Evolutionary conservation across 2,888 invertebrate genomes (phyloP).

Genomic region (Anodontia alba): DNA sequence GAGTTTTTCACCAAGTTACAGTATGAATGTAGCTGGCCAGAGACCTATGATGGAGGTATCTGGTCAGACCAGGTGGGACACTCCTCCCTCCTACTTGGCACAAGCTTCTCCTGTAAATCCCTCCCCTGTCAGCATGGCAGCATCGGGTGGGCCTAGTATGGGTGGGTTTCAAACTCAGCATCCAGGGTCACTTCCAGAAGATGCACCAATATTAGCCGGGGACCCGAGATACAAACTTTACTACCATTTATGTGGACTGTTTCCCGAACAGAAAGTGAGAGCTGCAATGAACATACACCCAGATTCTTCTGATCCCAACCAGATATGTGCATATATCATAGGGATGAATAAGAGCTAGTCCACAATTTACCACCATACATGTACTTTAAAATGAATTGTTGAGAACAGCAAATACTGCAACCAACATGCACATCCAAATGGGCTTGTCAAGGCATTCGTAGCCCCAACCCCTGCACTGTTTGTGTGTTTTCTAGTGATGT

Average conservation of each 20-base stretch:
- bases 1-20: constrained; percentile 1
- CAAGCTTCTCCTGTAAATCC: neutral
- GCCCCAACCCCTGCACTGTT: too few relatives aligned
- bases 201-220: constrained; percentile 62
- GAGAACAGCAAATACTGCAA: too few relatives aligned
- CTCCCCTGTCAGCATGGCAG: neutral
- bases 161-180: neutral
- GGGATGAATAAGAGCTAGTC: constrained; percentile 25
- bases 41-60: neutral
- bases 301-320: constrained; percentile 94
- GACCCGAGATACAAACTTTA: constrained; percentile 92
- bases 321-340: constrained; percentile 69
- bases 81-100: neutral
- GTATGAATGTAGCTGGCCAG: neutral
- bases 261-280: constrained; percentile 95
- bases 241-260: constrained; percentile 95
- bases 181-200: constrained; percentile 36
- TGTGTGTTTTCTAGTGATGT: too few relatives aligned
- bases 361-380: too few relatives aligned
- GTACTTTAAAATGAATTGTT: too few relatives aligned
- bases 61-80: neutral
- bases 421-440: too few relatives aligned
- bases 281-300: constrained; percentile 95
- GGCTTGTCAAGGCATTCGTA: too few relatives aligned
- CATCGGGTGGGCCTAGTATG: neutral